Evolutionary conservation across 1,140 invertebrate genomes (phyloP).

Genomic region (Lamellibrachia luymesi): DNA sequence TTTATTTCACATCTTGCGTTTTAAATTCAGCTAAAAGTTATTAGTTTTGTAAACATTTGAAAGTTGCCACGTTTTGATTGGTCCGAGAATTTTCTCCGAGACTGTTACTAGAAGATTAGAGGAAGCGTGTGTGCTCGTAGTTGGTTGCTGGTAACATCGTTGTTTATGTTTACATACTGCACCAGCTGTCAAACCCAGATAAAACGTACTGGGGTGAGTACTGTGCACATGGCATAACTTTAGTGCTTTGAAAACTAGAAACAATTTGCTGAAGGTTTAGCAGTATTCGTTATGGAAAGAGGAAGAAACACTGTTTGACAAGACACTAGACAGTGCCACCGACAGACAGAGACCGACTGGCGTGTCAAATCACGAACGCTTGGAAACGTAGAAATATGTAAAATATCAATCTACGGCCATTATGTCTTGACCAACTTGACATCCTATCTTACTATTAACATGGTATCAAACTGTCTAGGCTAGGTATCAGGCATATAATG

Average conservation of each 20-base stretch:
- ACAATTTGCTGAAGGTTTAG: neutral
- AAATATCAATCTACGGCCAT: neutral
- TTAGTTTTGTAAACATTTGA: neutral
- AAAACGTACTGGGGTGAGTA: constrained; percentile 8
- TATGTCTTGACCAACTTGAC: neutral
- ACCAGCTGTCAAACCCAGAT: neutral
- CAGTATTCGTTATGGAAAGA: neutral
- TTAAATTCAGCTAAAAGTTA: neutral
- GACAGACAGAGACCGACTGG: no score
- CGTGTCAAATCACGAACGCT: neutral
- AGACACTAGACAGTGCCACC: neutral
- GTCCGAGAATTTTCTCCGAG: no score
- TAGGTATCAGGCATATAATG: no score
- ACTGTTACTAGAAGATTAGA: neutral
- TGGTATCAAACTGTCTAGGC: neutral
- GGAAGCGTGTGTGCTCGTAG: neutral
- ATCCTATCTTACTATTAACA: neutral
- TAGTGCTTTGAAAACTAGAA: neutral
- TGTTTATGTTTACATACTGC: constrained; percentile 15
- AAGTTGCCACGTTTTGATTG: neutral
- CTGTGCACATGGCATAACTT: constrained; percentile 16
- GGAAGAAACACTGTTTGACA: neutral
- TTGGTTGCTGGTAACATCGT: constrained; percentile 7
- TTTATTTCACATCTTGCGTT: neutral
- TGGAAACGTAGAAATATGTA: neutral